Percentiles rank a stretch among this genome's conserved stretches.
These are phyloP conservation scores for Myrmecobius fasciatus DNA, from an alignment of 2,113 vertebrate species.

Conservation along the genomic window DNA sequence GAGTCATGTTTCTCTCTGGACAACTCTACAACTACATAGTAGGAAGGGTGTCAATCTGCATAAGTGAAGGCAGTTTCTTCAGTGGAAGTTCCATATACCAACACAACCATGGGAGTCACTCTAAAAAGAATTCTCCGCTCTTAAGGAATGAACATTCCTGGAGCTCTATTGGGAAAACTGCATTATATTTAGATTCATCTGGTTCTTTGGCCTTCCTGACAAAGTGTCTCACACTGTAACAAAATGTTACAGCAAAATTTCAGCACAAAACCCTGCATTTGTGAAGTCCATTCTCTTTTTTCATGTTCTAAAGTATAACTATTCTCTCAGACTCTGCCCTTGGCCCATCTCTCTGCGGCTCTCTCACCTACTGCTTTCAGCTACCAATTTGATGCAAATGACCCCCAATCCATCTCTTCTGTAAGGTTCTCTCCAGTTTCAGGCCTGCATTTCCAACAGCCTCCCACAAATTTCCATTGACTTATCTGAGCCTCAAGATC, in stretches of 20 bases:
- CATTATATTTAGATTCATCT: not conserved
- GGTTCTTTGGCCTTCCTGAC: not conserved
- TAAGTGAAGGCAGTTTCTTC: not conserved
- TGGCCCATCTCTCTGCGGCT: not conserved
- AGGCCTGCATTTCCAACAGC: not conserved
- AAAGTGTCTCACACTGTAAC: not conserved
- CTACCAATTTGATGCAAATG: no score
- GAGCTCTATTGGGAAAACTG: not conserved
- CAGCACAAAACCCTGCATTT: not conserved
- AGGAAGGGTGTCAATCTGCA: not conserved
- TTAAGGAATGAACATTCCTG: not conserved
- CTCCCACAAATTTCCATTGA: not conserved
- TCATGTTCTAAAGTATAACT: not conserved
- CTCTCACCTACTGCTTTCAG: not conserved
- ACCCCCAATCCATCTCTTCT: no score
- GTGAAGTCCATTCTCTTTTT: slow-evolving; percentile 1
- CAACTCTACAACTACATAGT: not conserved
- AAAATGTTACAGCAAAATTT: slow-evolving; percentile 25
- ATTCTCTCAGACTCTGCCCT: not conserved
- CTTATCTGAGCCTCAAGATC: not conserved
- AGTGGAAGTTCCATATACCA: not conserved
- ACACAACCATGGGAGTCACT: not conserved
- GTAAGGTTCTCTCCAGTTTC: not conserved
- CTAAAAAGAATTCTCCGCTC: not conserved
- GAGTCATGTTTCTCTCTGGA: not conserved